A percentile compares a stretch with the other conserved stretches of the same genome.
These are phyloP conservation scores for Salticus scenicus DNA, from an alignment of 2,888 invertebrate species.

Conservation along the genomic window DNA sequence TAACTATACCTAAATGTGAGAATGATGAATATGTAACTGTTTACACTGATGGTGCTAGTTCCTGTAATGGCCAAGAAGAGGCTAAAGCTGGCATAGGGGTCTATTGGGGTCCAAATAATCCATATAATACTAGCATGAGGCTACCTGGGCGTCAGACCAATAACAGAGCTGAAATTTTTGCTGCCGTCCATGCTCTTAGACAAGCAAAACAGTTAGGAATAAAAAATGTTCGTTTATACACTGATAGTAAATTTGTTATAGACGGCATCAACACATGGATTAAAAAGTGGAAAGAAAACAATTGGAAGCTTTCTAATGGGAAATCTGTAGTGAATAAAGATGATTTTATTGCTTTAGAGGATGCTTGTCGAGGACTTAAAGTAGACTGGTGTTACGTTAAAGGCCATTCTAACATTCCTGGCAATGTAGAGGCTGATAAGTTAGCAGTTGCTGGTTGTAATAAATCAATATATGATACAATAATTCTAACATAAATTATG, in stretches of 20 bases:
- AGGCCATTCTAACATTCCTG: slow-evolving; percentile 87
- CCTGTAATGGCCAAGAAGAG: slow-evolving; percentile 83
- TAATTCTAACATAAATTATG: slow-evolving; percentile 45
- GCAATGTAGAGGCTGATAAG: slow-evolving; percentile 93
- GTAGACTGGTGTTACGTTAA: slow-evolving; percentile 88
- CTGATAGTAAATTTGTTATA: slow-evolving; percentile 93
- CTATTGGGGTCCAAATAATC: slow-evolving; percentile 88
- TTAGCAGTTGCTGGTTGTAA: slow-evolving; percentile 79
- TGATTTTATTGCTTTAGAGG: slow-evolving; percentile 87
- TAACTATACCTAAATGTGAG: slow-evolving; percentile 63
- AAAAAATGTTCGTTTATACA: slow-evolving; percentile 84
- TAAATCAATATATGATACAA: slow-evolving; percentile 43
- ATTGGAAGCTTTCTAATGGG: slow-evolving; percentile 86
- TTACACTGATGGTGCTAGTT: slow-evolving; percentile 95
- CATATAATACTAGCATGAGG: slow-evolving; percentile 86
- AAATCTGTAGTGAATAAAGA: slow-evolving; percentile 89
- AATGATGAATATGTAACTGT: slow-evolving; percentile 79
- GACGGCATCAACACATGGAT: slow-evolving; percentile 90
- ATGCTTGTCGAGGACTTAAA: slow-evolving; percentile 79
- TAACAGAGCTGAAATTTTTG: slow-evolving; percentile 97
- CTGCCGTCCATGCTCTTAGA: slow-evolving; percentile 77
- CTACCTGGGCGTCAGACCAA: slow-evolving; percentile 91
- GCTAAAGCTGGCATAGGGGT: slow-evolving; percentile 94
- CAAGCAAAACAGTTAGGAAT: slow-evolving; percentile 81
- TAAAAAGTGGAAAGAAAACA: slow-evolving; percentile 88